Evolutionary conservation across 2,888 invertebrate genomes (phyloP).

Genomic region (Autographa pulchrina): DNA sequence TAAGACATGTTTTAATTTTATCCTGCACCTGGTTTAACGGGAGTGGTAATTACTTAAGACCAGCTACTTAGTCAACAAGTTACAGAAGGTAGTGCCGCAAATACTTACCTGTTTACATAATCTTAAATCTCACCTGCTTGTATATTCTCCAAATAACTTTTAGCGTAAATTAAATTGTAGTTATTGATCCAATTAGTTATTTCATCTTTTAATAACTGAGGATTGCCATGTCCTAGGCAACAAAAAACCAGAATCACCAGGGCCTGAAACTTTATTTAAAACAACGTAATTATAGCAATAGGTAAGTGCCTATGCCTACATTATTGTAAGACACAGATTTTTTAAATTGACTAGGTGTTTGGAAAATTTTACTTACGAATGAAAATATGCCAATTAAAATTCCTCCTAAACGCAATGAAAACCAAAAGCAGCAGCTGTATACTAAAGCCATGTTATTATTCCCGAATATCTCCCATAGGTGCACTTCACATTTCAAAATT

Average conservation of each 20-base stretch:
- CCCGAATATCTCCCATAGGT: neutral
- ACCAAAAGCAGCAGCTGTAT: constrained; percentile 87
- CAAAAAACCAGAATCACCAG: constrained; percentile 63
- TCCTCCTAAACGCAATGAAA: constrained; percentile 83
- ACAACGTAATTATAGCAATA: neutral
- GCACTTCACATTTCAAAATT: constrained; percentile 19
- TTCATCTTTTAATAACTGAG: constrained; percentile 65
- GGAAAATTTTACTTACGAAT: constrained; percentile 67
- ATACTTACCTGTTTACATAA: too few relatives aligned
- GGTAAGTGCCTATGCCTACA: too few relatives aligned
- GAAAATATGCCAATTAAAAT: constrained; percentile 81
- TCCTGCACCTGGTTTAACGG: too few relatives aligned
- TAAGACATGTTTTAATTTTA: too few relatives aligned
- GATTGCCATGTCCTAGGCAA: constrained; percentile 67
- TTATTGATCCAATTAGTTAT: constrained; percentile 67
- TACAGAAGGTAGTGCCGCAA: too few relatives aligned
- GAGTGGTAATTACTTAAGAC: too few relatives aligned
- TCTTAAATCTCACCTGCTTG: constrained; percentile 65
- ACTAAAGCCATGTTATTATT: constrained; percentile 78
- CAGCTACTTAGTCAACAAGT: too few relatives aligned
- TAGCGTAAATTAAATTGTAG: constrained; percentile 74
- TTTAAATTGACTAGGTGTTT: neutral
- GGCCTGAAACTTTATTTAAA: constrained; percentile 74
- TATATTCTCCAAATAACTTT: constrained; percentile 70
- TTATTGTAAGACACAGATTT: too few relatives aligned